Conservation (phyloP, 2,888 invertebrate genomes). For the Philereme vetulata region DNA sequence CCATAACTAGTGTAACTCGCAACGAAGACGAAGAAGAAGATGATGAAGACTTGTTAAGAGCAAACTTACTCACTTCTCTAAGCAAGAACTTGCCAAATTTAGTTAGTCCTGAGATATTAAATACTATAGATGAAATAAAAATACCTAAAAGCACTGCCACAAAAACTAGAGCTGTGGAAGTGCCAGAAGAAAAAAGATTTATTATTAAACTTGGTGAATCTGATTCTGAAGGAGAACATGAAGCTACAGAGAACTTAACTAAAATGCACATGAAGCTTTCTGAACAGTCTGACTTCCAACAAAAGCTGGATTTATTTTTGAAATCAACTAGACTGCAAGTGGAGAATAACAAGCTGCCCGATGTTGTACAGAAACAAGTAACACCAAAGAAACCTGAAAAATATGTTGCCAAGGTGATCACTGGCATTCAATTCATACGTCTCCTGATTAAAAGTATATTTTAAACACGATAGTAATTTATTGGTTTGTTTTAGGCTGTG, state of each 20-base stretch:
- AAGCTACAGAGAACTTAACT: constrained; percentile 77
- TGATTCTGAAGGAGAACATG: constrained; percentile 79
- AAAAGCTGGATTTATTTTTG: constrained; percentile 71
- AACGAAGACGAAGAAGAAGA: constrained; percentile 79
- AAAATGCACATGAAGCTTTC: constrained; percentile 79
- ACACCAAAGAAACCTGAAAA: constrained; percentile 60
- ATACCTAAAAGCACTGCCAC: constrained; percentile 30
- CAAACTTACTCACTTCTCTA: constrained; percentile 83
- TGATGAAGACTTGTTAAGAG: constrained; percentile 85
- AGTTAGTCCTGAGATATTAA: constrained; percentile 53
- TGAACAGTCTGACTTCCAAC: constrained; percentile 73
- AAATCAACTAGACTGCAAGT: constrained; percentile 74
- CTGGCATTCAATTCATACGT: background rate
- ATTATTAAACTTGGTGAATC: constrained; percentile 74
- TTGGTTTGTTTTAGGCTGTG: constrained; percentile 62
- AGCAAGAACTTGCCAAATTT: constrained; percentile 82
- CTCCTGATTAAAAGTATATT: constrained; percentile 1
- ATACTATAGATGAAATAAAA: constrained; percentile 45
- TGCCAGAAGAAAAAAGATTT: constrained; percentile 67
- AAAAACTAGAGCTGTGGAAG: constrained; percentile 36
- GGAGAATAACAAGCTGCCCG: constrained; percentile 62
- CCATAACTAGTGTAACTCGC: constrained; percentile 24
- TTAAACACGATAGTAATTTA: constrained; percentile 1
- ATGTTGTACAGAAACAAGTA: constrained; percentile 56
- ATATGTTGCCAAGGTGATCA: constrained; percentile 72